Conservation (phyloP, 2,888 invertebrate genomes). For the Phragmatobia fuliginosa region DNA sequence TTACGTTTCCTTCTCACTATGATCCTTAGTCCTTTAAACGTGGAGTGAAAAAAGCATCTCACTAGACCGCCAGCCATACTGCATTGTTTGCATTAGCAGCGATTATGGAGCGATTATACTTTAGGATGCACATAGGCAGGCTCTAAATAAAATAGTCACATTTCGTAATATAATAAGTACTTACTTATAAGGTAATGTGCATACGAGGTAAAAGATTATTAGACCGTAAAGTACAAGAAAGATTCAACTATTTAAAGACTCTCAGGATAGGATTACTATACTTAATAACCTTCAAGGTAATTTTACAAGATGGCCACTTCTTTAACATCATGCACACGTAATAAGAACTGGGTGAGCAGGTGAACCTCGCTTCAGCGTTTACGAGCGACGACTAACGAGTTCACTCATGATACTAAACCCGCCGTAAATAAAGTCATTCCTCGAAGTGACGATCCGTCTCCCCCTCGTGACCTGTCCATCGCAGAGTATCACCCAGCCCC, state of each 20-base stretch:
- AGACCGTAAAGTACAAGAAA: neutral
- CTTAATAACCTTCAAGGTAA: neutral
- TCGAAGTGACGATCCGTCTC: constrained; percentile 24
- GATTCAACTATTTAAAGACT: neutral
- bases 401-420: constrained; percentile 71
- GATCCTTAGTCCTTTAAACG: too few relatives aligned
- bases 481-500: neutral
- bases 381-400: constrained; percentile 70
- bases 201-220: neutral
- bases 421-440: constrained; percentile 67
- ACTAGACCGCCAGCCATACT: too few relatives aligned
- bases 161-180: too few relatives aligned
- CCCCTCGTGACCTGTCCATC: neutral
- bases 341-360: constrained; percentile 55
- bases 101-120: too few relatives aligned
- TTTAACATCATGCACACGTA: constrained; percentile 42
- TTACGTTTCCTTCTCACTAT: too few relatives aligned
- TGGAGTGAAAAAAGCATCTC: too few relatives aligned
- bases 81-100: too few relatives aligned
- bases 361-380: constrained; percentile 61
- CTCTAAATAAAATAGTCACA: too few relatives aligned
- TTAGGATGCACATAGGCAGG: too few relatives aligned
- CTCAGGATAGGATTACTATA: neutral
- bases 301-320: neutral
- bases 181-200: too few relatives aligned